Evolutionary conservation across 2,888 invertebrate species (phyloP), one percentile per base, ranked within the genome.

Genomic region (Urechis unicinctus): DNA sequence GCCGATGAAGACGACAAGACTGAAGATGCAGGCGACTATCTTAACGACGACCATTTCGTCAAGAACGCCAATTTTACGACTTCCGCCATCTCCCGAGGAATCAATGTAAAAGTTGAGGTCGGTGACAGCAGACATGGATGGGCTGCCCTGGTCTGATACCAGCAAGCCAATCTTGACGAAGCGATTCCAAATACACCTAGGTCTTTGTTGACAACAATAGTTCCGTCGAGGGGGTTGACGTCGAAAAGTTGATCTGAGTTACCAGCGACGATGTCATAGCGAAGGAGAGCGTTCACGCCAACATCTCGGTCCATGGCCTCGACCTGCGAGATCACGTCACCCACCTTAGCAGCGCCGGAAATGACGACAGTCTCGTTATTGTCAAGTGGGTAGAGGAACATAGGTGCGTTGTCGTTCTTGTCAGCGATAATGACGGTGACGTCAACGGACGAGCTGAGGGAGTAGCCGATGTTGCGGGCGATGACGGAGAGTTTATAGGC

Each of bases 401-500:
- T 28, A 0, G 48, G 48, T n/a, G 48, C 29, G 48, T 48, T 48
- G n/a, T 48, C 48, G 48, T 48, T 48, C n/a, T 48, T 28, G 29
- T 48, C 48, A 9, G 29, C 48, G 29, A 48, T 29, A 28, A 28
- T 22, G 48, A 48, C 29, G 9, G 28, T 48, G 3, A 48, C 26
- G 29, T 28, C 29, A n/a, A 28, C 28, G 3, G 2, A 22, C 26
- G 26, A 28, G 48, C 22, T 25, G 21, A 28, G 22, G 26, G 26
- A 22, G 28, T 28, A n/a, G 6, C 29, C 48, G 6, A 28, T 28
- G 13, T 48, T 28, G n/a, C 26, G 25, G 13, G 48, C 61, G 5
- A 56, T 43, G 50, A 61, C 56, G 30, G 28, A 44, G 41, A 61
- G 31, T n/a, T 54, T 41, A 31, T 61, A 54, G 36, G 42, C 46